Percentiles rank a stretch among this genome's conserved stretches.
phyloP scores from a whole-genome alignment of 2,888 invertebrate genomes.

The Diarsia rubi region DNA sequence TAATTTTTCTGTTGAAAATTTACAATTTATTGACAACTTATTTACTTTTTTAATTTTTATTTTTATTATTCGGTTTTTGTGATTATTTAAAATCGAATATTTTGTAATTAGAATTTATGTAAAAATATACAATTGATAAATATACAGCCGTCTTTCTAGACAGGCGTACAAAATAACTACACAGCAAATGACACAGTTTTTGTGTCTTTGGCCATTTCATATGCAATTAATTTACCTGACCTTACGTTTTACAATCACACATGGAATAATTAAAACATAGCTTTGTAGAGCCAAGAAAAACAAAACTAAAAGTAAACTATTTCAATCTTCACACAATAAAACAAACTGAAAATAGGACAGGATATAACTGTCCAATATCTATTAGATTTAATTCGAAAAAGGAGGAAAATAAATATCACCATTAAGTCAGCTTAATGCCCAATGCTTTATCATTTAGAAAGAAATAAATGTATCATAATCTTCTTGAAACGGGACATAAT shows the following conservation, averaged over 20 bases:
- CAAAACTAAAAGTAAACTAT: slow-evolving; percentile 5
- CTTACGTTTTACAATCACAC: background rate
- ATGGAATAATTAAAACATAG: background rate
- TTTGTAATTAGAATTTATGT: no score
- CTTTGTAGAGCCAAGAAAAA: background rate
- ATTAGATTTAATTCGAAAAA: slow-evolving; percentile 59
- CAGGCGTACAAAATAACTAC: background rate
- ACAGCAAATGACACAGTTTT: background rate
- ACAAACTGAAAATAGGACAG: slow-evolving; percentile 44
- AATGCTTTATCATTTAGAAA: slow-evolving; percentile 56
- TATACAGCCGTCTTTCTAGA: background rate
- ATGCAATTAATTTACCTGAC: background rate
- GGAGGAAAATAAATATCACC: slow-evolving; percentile 55
- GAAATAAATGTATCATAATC: slow-evolving; percentile 60
- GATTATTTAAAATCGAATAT: no score
- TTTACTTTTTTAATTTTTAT: no score
- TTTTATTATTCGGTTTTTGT: no score
- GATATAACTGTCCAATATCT: slow-evolving; percentile 48
- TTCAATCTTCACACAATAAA: slow-evolving; percentile 1
- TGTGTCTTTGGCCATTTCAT: background rate
- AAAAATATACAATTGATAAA: no score
- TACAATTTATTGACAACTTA: no score
- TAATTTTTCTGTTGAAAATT: no score
- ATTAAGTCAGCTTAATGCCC: slow-evolving; percentile 56
- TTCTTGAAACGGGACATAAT: slow-evolving; percentile 39